Evolutionary conservation across 1,140 invertebrate species (phyloP).

Genomic region (Temnothorax nylanderi): DNA sequence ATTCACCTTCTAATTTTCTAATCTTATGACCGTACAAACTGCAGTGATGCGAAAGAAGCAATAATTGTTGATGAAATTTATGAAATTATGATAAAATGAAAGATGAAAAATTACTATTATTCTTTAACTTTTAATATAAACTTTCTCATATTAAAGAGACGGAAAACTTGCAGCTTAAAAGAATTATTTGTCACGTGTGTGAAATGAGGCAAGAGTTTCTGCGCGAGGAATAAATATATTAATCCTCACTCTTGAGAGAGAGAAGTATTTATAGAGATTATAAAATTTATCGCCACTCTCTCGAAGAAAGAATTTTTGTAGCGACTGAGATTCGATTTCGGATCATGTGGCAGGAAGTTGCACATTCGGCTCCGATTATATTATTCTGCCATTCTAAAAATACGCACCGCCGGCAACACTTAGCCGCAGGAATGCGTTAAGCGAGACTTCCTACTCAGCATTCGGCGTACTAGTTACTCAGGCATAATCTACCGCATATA

Average conservation of each 20-base stretch:
- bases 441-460: conserved; percentile 65
- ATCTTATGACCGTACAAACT: neutral
- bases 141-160: neutral
- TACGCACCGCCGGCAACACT: conserved; percentile 63
- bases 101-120: neutral
- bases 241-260: neutral
- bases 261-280: conserved; percentile 7
- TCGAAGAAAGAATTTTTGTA: neutral
- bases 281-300: neutral
- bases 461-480: neutral
- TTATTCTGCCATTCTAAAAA: conserved; percentile 69
- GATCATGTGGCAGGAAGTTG: conserved; percentile 47
- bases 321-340: conserved; percentile 3
- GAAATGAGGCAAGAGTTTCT: neutral
- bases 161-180: neutral
- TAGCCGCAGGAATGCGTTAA: conserved; percentile 67
- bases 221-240: neutral
- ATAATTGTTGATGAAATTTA: neutral
- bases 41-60: neutral
- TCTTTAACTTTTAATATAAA: neutral
- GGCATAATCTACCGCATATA: neutral
- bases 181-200: neutral
- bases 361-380: conserved; percentile 60
- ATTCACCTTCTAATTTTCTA: neutral
- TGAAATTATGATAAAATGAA: neutral